Evolutionary conservation across 2,888 invertebrate genomes (phyloP), one percentile per base, ranked within the genome.

Genomic region (Pammene fasciana): DNA sequence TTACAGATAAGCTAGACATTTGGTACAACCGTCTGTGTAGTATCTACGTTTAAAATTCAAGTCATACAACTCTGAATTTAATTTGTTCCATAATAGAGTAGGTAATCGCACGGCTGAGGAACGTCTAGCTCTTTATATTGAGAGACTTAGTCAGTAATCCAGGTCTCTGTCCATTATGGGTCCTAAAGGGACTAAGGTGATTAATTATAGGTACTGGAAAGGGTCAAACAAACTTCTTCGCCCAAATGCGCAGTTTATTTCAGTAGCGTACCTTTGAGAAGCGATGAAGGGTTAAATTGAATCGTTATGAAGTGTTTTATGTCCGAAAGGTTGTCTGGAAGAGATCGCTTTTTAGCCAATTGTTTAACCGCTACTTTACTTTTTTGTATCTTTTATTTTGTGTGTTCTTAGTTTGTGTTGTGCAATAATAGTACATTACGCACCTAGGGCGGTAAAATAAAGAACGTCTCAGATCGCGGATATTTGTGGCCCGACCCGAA

Each of bases 1-100:
- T 57, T 45, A 5, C 26, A 43, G 59, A 59, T 59, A 59, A 46
- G 59, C 45, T 59, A 45, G 45, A n/a, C 14, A 10, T 59, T 45
- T 14, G 5, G 55, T 38, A 38, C 55, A 34, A 55, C 38, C 38
- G 36, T 55, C 38, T 55, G 10, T 38, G 9, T 14, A 46, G 14
- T n/a, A n/a, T n/a, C 10, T 13, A 26, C n/a, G 43, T 0, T 14
- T 59, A 11, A 43, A 34, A 14, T 43, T 9, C 10, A 3, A n/a
- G 9, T 36, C 26, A 45, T 45, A 43, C 43, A 5, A 57, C 13
- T 43, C 6, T 56, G 7, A 56, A 56, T 8, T 41, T 8, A 18
- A 41, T 56, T 38, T 5, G 8, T 11, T 13, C 14, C 11, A 3
- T 0, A 0, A 16, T 9, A 55, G 38, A 41, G 56, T 16, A 38